Base-by-base conservation (phyloP, 2,797 vertebrate genomes). In the Bufotes viridis region DNA sequence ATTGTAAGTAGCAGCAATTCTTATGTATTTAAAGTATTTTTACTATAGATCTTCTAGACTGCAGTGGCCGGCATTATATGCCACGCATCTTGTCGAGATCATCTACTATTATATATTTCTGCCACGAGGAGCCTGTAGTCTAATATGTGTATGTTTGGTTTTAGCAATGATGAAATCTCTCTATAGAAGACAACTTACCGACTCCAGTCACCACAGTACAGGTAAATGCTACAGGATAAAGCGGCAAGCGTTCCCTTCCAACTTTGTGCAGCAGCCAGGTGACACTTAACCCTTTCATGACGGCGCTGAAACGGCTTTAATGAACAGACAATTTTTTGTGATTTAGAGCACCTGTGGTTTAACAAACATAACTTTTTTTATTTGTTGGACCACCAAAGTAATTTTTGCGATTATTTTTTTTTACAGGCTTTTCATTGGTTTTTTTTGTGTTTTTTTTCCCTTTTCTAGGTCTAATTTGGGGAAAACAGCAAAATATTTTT, bases 221-320 rank as follows among this genome's bases (percentile, higher is more conserved):
- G 88, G 88, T 86, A 87, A 89, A n/a, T 4, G 22, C 34, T 57
- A 13, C n/a, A 74, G 15, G 22, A n/a, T 51, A 75, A 75, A 42
- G 1, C 7, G 0, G 13, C 7, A 18, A 42, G 42, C 6, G 26
- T 69, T 22, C 61, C 22, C 20, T n/a, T 63, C 2, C 7, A 7
- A 7, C 61, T 63, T 22, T 20, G 61, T 63, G 20, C 20, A 17
- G 58, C 14, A 60, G 58, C 2, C 58, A 60, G 58, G 17, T 15
- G 17, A 18, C 58, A 17, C 58, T 60, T 60, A 60, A 11, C 10
- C 55, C 55, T 15, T 42, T 42, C 42, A 42, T 42, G 42, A 42
- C 42, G 42, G 42, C 42, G 4, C 42, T 42, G 42, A 42, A 42
- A 42, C 42, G 6, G 42, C 42, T 7, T 42, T 5, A 42, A 42